Conservation (phyloP, 1,140 invertebrate species). For the Philopotamus ludificatus region DNA sequence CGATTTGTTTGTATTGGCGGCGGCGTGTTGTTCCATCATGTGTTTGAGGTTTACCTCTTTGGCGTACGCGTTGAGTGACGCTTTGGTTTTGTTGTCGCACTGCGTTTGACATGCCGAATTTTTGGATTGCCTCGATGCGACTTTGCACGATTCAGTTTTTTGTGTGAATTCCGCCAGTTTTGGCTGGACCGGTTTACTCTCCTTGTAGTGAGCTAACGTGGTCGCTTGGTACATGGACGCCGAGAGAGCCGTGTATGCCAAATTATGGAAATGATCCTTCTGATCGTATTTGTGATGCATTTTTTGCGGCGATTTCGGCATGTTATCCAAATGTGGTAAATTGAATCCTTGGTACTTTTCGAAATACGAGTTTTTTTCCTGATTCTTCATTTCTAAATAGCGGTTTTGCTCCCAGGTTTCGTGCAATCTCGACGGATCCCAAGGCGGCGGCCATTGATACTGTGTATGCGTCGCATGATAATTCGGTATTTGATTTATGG, state of each 20-base stretch:
- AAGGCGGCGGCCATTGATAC: conserved; percentile 63
- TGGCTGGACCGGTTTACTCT: conserved; percentile 48
- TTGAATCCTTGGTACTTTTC: conserved; percentile 58
- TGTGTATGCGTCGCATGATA: conserved; percentile 60
- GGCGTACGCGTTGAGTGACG: conserved; percentile 24
- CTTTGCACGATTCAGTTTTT: conserved; percentile 51
- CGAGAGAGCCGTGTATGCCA: conserved; percentile 52
- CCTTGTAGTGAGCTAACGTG: conserved; percentile 50
- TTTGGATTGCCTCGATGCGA: conserved; percentile 50
- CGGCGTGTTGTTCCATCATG: conserved; percentile 52
- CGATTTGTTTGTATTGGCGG: conserved; percentile 32
- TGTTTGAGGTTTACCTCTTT: conserved; percentile 51
- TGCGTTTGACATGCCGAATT: conserved; percentile 54
- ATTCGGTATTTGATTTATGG: conserved; percentile 61
- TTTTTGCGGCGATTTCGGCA: conserved; percentile 56
- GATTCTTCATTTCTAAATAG: conserved; percentile 52
- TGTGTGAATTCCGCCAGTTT: conserved; percentile 51
- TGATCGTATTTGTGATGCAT: conserved; percentile 52
- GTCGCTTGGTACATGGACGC: conserved; percentile 49
- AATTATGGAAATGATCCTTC: conserved; percentile 54
- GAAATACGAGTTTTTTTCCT: conserved; percentile 51
- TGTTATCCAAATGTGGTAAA: conserved; percentile 56
- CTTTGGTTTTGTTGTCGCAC: conserved; percentile 49
- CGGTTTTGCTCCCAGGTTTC: conserved; percentile 54
- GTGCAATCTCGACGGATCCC: conserved; percentile 57